Percentiles rank a stretch among this genome's conserved stretches.
These are phyloP conservation scores for Tenodera sinensis DNA, from an alignment of 2,888 invertebrate genomes.

Conservation along the genomic window DNA sequence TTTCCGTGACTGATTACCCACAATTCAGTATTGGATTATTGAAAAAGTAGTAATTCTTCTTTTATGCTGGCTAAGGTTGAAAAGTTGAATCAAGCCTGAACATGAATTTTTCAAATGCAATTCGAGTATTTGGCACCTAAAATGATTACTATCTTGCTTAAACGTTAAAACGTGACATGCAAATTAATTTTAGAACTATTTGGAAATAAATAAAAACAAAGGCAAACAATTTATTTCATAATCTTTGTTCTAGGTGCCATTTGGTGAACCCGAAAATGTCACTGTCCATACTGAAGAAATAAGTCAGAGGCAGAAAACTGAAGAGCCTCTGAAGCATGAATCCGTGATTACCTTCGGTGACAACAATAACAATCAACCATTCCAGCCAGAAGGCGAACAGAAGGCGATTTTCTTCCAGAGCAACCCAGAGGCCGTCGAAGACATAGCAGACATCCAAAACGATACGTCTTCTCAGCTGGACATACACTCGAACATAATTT, in stretches of 20 bases:
- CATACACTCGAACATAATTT: slow-evolving; percentile 58
- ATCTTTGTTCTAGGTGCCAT: background rate
- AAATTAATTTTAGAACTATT: no score
- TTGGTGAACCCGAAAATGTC: background rate
- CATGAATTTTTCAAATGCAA: no score
- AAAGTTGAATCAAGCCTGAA: no score
- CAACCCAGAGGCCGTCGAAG: slow-evolving; percentile 37
- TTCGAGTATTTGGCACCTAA: no score
- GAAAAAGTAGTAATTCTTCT: no score
- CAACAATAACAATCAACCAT: background rate
- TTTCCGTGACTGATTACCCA: no score
- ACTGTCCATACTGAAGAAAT: background rate
- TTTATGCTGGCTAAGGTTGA: no score
- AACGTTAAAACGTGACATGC: no score
- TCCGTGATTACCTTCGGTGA: background rate
- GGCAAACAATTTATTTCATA: background rate
- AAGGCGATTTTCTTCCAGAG: slow-evolving; percentile 42
- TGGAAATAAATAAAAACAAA: no score
- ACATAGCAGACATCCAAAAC: background rate
- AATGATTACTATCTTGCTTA: no score
- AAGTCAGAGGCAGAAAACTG: background rate
- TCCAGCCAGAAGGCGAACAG: slow-evolving; percentile 34
- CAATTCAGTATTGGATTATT: no score
- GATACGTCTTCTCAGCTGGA: slow-evolving; percentile 33
- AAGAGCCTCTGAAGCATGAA: background rate